Percentiles rank a stretch among this genome's conserved stretches.
These are phyloP conservation scores for Numenius phaeopus DNA, from an alignment of 2,797 vertebrate genomes.

Conservation along the genomic window DNA sequence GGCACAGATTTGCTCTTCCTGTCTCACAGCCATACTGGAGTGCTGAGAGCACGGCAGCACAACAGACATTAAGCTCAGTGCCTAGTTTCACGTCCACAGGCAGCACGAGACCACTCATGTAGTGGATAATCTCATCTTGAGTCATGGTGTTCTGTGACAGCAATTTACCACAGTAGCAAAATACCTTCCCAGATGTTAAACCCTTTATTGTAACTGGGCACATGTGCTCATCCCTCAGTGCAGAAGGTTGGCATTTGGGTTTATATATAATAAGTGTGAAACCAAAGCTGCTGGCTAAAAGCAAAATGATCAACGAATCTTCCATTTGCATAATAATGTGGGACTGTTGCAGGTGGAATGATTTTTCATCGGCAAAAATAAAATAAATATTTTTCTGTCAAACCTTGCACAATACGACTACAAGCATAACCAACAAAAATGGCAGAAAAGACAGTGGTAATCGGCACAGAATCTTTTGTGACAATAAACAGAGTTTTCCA, in stretches of 20 bases:
- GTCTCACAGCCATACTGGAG: background rate
- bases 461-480: background rate
- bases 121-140: background rate
- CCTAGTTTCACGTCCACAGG: background rate
- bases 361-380: background rate
- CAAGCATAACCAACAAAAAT: background rate
- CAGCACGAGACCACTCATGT: background rate
- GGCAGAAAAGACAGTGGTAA: background rate
- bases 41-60: background rate
- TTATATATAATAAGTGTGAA: background rate
- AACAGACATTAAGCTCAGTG: background rate
- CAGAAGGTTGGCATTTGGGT: background rate
- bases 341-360: background rate
- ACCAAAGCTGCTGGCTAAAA: background rate
- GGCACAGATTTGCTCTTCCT: conserved; percentile 25
- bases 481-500: background rate
- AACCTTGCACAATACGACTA: background rate
- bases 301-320: background rate
- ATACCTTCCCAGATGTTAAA: background rate
- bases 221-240: background rate
- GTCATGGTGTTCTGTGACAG: background rate
- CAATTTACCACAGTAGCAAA: background rate
- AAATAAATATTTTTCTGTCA: background rate
- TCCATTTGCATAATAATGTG: background rate
- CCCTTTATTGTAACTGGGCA: background rate